phyloP scores from a whole-genome alignment of 2,113 vertebrate species.

The Chaenogobius annularis region DNA sequence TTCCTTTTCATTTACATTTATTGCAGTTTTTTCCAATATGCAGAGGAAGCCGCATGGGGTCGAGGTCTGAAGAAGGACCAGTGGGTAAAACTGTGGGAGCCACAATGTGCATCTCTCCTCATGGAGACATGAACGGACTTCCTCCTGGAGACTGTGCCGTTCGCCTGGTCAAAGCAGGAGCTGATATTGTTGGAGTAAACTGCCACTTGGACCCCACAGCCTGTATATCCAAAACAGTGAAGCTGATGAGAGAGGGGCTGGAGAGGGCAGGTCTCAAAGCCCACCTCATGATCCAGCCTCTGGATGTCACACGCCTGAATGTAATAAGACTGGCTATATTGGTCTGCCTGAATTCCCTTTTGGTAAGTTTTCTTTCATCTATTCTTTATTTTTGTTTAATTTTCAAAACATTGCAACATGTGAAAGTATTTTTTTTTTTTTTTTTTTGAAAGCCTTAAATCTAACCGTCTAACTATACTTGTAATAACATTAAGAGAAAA shows the following conservation, averaged over 20 bases:
- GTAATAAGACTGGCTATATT: conserved; percentile 86
- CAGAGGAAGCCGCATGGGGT: conserved; percentile 94
- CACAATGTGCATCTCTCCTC: conserved; percentile 87
- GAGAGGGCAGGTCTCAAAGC: conserved; percentile 84
- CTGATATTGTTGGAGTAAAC: conserved; percentile 88
- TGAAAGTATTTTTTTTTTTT: neutral
- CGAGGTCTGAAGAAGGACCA: conserved; percentile 84
- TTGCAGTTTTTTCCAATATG: conserved; percentile 26
- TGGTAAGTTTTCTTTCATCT: neutral
- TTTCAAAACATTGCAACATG: neutral
- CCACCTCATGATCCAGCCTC: conserved; percentile 87
- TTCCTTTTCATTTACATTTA: neutral
- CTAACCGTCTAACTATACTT: too few species aligned
- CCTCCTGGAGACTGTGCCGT: conserved; percentile 87
- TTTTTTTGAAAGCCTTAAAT: too few species aligned
- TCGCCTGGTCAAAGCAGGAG: conserved; percentile 89
- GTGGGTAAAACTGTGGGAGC: conserved; percentile 87
- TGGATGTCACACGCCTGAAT: conserved; percentile 91
- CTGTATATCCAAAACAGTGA: conserved; percentile 80
- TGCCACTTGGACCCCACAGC: conserved; percentile 90
- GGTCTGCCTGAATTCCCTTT: conserved; percentile 34
- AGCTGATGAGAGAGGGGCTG: conserved; percentile 89
- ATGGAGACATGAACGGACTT: conserved; percentile 87
- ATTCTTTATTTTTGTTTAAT: neutral
- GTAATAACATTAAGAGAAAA: too few species aligned